Base-by-base conservation (phyloP, 1,140 invertebrate genomes). In the Drosophila varians region DNA sequence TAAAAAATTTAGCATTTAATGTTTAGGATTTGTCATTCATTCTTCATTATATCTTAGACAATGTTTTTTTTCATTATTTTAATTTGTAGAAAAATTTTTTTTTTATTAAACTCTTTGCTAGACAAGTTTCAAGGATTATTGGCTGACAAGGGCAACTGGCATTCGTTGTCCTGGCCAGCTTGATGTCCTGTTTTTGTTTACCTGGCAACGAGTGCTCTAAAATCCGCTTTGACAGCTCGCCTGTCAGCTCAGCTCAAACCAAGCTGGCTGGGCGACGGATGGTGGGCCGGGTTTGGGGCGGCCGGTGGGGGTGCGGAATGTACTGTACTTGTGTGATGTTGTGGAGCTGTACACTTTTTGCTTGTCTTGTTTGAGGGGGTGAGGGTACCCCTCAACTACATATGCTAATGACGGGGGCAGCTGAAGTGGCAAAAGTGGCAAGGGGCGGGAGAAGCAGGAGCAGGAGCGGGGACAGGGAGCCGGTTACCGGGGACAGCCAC, bases 191-290 rank as follows among this genome's bases (percentile, higher is more conserved):
- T 60, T 80, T 73, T 86, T 84, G 82, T 84, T 83, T 83, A 78
- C 80, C 69, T 60, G 68, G 76, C 77, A 80, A 61, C 72, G 68
- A 86, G 80, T 87, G 82, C 82, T 86, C 76, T 70, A 87, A 86
- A 86, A 87, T 86, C 80, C 80, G 82, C 82, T 86, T 86, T 86
- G 80, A 86, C 82, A 86, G 80, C 80, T 86, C 80, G 66, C 51
- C 73, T 86, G 80, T 74, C 70, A 57, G 53, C 52, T 74, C 47
- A 56, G 47, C 60, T 74, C 46, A 55, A 40, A 38, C 70, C 60
- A 45, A 61, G 54, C 56, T 55, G 23, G 18, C 9, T 26, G 26
- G 73, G 42, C 18, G 61, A 45, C 40, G 28, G 36, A 4, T 21
- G 21, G 21, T 21, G 4, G 8, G 25, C 25, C 25, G 25, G 31